Base-by-base conservation (phyloP, 2,888 invertebrate genomes). In the Melinaea marsaeus region DNA sequence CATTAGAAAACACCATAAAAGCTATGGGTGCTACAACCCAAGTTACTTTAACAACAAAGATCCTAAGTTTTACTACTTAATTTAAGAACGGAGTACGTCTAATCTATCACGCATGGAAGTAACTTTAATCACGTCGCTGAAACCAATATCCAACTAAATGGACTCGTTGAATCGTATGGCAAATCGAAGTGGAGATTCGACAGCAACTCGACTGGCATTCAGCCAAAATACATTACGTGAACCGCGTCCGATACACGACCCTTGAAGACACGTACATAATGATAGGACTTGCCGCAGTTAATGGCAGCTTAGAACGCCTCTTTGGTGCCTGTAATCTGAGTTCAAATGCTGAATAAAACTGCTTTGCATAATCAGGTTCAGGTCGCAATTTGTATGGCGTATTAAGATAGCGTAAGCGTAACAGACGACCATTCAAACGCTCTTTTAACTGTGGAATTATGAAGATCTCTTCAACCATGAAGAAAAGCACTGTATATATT, bases 101-200 rank as follows among this genome's bases (percentile, higher is more conserved):
- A 64, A 64, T 67, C 64, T 62, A 62, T 64, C 60, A 60, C 62
- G 46, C 64, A 64, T 66, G 68, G 63, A 61, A 69, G 66, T 62
- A 67, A 68, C 64, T 69, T 71, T 66, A 69, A 71, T 69, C 69
- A 66, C 68, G 67, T 71, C 62, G 63, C 68, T 63, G 60, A 71
- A 70, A 72, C 71, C 71, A 72, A 72, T 72, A 69, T 68, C 69
- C 61, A 66, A 65, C 67, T 65, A 69, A 68, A 69, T 69, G 67
- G 64, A 69, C 62, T 63, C 69, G 66, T 65, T 66, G 70, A 70
- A 69, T 72, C 72, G 69, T 60, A 67, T 48, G 61, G 64, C 63
- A 66, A 67, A 67, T 71, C 68, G 64, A 65, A 69, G 67, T 61
- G 68, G 65, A 56, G 65, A 65, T 64, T 62, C 60, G 64, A 65